Evolutionary conservation across 2,888 invertebrate genomes (phyloP), one percentile per base, ranked within the genome.

Genomic region (Gisinianus flammeolus): DNA sequence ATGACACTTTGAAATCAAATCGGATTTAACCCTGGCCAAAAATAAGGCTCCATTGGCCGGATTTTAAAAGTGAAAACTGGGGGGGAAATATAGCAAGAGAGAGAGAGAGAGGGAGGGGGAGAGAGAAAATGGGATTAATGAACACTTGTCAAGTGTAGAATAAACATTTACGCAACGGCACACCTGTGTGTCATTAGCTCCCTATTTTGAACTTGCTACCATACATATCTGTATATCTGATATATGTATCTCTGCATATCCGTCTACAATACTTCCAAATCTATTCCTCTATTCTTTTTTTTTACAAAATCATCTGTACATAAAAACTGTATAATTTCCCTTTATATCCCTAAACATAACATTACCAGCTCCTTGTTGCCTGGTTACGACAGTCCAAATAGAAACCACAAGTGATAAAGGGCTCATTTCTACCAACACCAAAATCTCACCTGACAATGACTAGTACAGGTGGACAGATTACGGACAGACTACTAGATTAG

Each of bases 141-240:
- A 71, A 71, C 71, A 71, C 71, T 71, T 71, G 71, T 71, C 71
- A 71, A 71, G 71, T 71, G 54, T 71, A 71, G 71, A 71, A 71
- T 71, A 71, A 71, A 71, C 71, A 71, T 71, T 71, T 24, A 71
- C 56, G 71, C 31, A 71, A 70, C 70, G 24, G 31, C 31, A 44
- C 71, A 71, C 71, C 44, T 44, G 52, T 71, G 71, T 71, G 54
- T 71, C 71, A 71, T 71, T 54, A 71, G 52, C 71, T 56, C 26
- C 28, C 52, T 12, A 24, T 19, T n/a, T n/a, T n/a, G 56, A 1
- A 62, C 71, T 71, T 44, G 30, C 54, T 28, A 71, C n/a, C 6
- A 5, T 62, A 10, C 28, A 12, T 19, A 44, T 44, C 22, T 58
- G 56, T 58, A n/a, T n/a, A 6, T 58, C 8, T 8, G 8, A 22